phyloP scores from a whole-genome alignment of 2,113 vertebrate genomes.

The Glaucomys volans region DNA sequence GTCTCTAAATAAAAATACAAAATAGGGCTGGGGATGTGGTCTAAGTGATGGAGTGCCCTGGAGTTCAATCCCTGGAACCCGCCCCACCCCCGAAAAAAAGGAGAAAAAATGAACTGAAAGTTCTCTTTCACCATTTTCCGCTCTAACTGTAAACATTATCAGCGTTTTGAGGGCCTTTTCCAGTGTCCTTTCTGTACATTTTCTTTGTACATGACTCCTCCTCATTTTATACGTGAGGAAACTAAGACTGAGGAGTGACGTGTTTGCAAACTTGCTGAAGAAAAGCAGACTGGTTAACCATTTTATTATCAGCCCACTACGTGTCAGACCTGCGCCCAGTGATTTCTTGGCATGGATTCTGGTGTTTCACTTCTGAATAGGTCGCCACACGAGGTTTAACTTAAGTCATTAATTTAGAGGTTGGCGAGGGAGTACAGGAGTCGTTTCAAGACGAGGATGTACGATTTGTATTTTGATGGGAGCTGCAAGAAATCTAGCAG shows the following conservation, averaged over 20 bases:
- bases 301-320: background rate
- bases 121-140: background rate
- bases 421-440: background rate
- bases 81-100: too few species aligned
- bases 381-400: background rate
- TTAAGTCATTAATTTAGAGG: background rate
- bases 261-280: background rate
- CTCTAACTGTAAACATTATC: background rate
- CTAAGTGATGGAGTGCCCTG: too few species aligned
- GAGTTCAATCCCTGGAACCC: too few species aligned
- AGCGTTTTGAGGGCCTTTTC: conserved; percentile 10
- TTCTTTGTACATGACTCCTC: background rate
- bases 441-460: background rate
- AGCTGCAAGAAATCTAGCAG: background rate
- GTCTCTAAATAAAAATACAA: too few species aligned
- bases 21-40: too few species aligned
- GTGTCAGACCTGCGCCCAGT: background rate
- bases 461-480: background rate
- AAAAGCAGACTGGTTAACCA: background rate
- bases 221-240: conserved; percentile 20
- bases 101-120: background rate
- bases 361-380: background rate
- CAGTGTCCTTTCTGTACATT: background rate
- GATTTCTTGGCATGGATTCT: background rate
- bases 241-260: background rate